Base-by-base conservation (phyloP, 1,140 invertebrate genomes). In the Drosophila dunni region DNA sequence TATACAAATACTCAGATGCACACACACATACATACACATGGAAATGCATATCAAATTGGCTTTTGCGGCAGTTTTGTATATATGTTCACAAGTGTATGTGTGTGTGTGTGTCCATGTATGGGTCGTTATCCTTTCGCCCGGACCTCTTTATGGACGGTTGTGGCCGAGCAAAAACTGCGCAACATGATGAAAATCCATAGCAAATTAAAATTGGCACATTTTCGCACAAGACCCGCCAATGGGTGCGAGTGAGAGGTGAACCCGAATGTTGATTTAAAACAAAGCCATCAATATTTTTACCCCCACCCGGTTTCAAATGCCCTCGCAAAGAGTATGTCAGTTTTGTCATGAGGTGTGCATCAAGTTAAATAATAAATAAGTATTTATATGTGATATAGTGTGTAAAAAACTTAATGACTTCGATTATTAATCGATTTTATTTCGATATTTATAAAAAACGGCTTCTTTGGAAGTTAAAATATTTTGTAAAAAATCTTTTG, bases 191-290 rank as follows among this genome's bases (percentile, higher is more conserved):
- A 83, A 76, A 83, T 57, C 66, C 72, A 70, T 70, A 48, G 73
- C 50, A 81, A 79, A 74, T 80, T 68, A 71, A 61, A 75, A 63
- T 75, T 80, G 77, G 66, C 65, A 85, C 78, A 81, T 76, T 82
- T 83, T 76, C 44, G 45, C 46, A 74, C 42, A 53, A 46, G 44
- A 50, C 50, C 54, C 61, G 7, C 17, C 63, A 48, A 61, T 17
- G n/a, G 40, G n/a, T 42, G n/a, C 11, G 40, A 3, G 40, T 3
- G 11, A 13, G 24, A 10, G 7, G 8, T 36, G 24, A 42, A 33
- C 24, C 24, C 24, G 24, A 29, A 29, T 29, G 24, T 54, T 38
- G 11, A 45, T n/a, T 51, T 60, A 13, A 66, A 58, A 66, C 62
- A 72, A 58, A 58, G 63, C 45, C 63, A 66, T 58, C 63, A 66